phyloP scores from a whole-genome alignment of 2,888 invertebrate species.

The Holacanthella duospinosa region DNA sequence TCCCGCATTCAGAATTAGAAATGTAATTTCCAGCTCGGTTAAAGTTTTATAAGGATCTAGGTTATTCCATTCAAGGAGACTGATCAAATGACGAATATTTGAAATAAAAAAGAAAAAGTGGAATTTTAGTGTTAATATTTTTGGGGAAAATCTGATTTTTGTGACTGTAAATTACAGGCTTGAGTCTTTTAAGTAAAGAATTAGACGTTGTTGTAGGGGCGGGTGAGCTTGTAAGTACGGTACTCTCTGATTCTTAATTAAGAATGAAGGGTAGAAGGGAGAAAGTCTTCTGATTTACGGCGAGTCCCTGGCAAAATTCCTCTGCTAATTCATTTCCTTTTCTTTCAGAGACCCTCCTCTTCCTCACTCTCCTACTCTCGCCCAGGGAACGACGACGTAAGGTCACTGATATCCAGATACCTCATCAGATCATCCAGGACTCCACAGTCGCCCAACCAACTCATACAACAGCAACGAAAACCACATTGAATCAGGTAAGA shows the following conservation, averaged over 20 bases:
- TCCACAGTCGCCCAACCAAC: slow-evolving; percentile 75
- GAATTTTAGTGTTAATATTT: too few relatives aligned
- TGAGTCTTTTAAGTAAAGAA: background rate
- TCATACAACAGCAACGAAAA: slow-evolving; percentile 87
- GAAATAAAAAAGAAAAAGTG: too few relatives aligned
- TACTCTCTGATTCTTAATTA: background rate
- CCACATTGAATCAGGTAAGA: slow-evolving; percentile 87
- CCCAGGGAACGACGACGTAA: slow-evolving; percentile 85
- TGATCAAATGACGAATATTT: too few relatives aligned
- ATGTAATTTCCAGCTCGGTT: too few relatives aligned
- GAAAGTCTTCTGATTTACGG: background rate
- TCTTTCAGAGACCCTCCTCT: slow-evolving; percentile 85
- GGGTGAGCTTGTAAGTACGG: background rate
- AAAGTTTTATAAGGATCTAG: too few relatives aligned
- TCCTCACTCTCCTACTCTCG: slow-evolving; percentile 86
- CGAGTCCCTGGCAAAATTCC: background rate
- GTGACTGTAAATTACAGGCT: background rate
- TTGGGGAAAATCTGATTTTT: background rate
- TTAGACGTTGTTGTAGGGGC: background rate
- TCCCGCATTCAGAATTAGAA: too few relatives aligned
- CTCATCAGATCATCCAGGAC: slow-evolving; percentile 95
- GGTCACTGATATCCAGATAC: slow-evolving; percentile 90
- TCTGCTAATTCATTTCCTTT: slow-evolving; percentile 4
- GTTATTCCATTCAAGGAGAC: too few relatives aligned
- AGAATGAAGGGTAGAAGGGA: background rate